Evolutionary conservation across 2,113 vertebrate genomes (phyloP).

Genomic region (Chamaea fasciata): DNA sequence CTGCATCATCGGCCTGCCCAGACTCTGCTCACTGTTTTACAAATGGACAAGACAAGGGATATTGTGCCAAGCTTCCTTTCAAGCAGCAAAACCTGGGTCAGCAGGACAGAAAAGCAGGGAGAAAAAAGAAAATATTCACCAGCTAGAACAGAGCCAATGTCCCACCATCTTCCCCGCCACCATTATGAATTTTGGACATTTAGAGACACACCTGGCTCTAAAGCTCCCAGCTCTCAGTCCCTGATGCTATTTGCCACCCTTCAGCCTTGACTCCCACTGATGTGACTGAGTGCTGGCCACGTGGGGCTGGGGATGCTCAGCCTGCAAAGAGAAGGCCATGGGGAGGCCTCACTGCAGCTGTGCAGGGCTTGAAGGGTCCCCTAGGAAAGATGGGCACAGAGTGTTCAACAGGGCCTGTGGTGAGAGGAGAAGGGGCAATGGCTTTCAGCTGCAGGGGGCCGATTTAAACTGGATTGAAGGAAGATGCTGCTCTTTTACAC

Average conservation of each 20-base stretch:
- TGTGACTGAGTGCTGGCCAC: no score
- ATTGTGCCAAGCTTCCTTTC: not conserved
- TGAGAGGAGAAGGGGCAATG: no score
- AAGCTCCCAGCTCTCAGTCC: not conserved
- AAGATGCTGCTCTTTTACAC: not conserved
- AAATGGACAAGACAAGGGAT: no score
- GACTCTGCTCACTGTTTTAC: accelerated
- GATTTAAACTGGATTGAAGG: not conserved
- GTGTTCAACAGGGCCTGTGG: no score
- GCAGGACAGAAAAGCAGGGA: not conserved
- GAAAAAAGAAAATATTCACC: no score
- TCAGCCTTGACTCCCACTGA: no score
- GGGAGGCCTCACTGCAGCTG: not conserved
- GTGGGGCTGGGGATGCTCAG: not conserved
- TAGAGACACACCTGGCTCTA: not conserved
- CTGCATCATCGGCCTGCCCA: not conserved
- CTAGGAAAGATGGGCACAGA: not conserved
- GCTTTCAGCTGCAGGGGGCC: no score
- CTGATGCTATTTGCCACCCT: not conserved
- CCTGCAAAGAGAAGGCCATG: not conserved
- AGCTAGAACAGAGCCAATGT: not conserved
- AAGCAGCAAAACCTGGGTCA: not conserved
- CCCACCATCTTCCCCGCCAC: not conserved
- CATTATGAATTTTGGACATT: not conserved
- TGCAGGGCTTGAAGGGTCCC: no score